A percentile compares a stretch with the other conserved stretches of the same genome.
These are phyloP conservation scores for Catharus minimus DNA, from an alignment of 2,113 vertebrate species.

Conservation along the genomic window DNA sequence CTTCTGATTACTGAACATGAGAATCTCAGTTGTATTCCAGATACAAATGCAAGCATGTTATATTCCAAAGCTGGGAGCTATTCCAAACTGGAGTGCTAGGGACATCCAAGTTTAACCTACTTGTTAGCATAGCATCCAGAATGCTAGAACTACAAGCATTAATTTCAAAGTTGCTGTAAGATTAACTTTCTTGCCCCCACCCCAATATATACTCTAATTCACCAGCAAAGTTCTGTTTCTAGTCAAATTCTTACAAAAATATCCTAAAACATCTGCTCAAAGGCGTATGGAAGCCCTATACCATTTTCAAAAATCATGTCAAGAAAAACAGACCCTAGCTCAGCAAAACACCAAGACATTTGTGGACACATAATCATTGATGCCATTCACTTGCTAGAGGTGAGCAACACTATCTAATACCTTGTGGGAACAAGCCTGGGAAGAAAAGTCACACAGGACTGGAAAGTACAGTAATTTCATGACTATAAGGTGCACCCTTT, in stretches of 20 bases:
- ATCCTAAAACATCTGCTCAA: not conserved
- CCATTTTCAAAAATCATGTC: not conserved
- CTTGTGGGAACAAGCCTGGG: not conserved
- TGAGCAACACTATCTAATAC: not conserved
- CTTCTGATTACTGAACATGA: slow-evolving; percentile 56
- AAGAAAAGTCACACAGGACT: not conserved
- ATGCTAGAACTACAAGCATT: not conserved
- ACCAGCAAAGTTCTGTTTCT: not conserved
- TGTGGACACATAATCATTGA: not conserved
- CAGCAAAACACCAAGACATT: not conserved
- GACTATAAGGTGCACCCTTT: no score
- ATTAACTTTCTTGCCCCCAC: not conserved
- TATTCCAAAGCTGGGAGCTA: slow-evolving; percentile 19
- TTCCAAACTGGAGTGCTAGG: not conserved
- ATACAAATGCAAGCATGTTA: slow-evolving; percentile 55
- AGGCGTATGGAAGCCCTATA: not conserved
- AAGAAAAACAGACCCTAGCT: not conserved
- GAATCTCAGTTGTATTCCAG: slow-evolving; percentile 63
- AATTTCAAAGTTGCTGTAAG: not conserved
- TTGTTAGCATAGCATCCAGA: not conserved
- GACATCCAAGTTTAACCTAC: slow-evolving; percentile 7
- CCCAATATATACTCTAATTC: not conserved
- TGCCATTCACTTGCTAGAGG: not conserved
- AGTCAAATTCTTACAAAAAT: not conserved
- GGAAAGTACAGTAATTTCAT: not conserved